phyloP scores from a whole-genome alignment of 2,888 invertebrate genomes.

The Lasioglossum villosulum region DNA sequence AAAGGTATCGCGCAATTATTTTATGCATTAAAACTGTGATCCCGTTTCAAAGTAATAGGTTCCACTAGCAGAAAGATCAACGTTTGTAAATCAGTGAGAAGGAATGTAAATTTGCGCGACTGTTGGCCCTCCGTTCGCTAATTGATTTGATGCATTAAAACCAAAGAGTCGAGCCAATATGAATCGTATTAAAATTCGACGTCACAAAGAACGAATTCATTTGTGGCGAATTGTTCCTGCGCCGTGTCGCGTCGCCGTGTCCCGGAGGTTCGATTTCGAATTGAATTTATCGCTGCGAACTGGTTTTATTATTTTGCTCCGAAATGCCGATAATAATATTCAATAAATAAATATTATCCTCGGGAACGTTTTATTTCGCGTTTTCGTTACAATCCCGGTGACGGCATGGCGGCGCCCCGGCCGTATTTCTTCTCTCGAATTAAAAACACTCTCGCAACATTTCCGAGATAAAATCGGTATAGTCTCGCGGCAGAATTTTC shows the following conservation, averaged over 20 bases:
- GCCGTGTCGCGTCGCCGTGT: not conserved
- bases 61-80: not conserved
- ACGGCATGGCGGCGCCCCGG: not conserved
- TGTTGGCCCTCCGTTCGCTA: not conserved
- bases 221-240: not conserved
- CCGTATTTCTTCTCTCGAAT: conserved; percentile 41
- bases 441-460: conserved; percentile 46
- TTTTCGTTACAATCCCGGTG: conserved; percentile 3
- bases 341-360: conserved; percentile 28
- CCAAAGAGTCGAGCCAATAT: not conserved
- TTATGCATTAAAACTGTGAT: not conserved
- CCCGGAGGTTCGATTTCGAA: not conserved
- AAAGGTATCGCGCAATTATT: not conserved
- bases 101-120: not conserved
- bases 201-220: conserved; percentile 1
- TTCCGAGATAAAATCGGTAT: conserved; percentile 42
- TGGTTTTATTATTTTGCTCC: not conserved
- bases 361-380: not conserved
- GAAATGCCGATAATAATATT: conserved; percentile 15
- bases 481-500: conserved; percentile 33
- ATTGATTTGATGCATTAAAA: not conserved
- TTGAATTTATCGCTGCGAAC: not conserved
- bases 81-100: not conserved
- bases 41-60: not conserved
- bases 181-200: not conserved